These are phyloP conservation scores for Carposina sasakii DNA, from an alignment of 1,140 invertebrate genomes.

Conservation along the genomic window DNA sequence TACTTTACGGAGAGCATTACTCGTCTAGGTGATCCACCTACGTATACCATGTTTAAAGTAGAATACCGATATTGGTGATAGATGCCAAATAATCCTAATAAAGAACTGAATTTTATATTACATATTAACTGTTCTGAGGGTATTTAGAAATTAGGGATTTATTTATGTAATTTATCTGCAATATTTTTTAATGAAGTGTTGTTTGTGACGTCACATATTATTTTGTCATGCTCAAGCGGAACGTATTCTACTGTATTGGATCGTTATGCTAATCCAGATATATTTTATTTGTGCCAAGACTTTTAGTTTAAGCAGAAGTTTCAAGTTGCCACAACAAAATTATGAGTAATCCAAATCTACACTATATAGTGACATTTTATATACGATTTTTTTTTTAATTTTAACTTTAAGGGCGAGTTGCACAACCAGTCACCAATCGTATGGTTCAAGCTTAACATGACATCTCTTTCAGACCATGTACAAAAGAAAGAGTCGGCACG, in stretches of 20 bases:
- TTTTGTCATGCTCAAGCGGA: constrained; percentile 24
- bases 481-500: too few species aligned
- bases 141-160: constrained; percentile 65
- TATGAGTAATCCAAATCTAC: constrained; percentile 28
- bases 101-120: constrained; percentile 75
- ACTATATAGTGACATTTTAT: too few species aligned
- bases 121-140: constrained; percentile 71
- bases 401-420: too few species aligned
- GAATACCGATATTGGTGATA: constrained; percentile 64
- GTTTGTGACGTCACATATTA: not conserved
- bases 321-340: constrained; percentile 39
- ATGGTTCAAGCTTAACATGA: too few species aligned
- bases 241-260: constrained; percentile 8
- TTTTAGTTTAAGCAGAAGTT: constrained; percentile 54
- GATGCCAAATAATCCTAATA: constrained; percentile 72
- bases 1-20: constrained; percentile 57
- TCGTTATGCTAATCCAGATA: constrained; percentile 23
- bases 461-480: too few species aligned
- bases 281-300: constrained; percentile 66
- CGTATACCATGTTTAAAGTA: constrained; percentile 64
- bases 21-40: constrained; percentile 60
- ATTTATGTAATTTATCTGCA: constrained; percentile 58
- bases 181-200: constrained; percentile 6
- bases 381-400: too few species aligned
- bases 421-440: too few species aligned